phyloP scores from a whole-genome alignment of 2,888 invertebrate species.

The Dromius quadrimaculatus region DNA sequence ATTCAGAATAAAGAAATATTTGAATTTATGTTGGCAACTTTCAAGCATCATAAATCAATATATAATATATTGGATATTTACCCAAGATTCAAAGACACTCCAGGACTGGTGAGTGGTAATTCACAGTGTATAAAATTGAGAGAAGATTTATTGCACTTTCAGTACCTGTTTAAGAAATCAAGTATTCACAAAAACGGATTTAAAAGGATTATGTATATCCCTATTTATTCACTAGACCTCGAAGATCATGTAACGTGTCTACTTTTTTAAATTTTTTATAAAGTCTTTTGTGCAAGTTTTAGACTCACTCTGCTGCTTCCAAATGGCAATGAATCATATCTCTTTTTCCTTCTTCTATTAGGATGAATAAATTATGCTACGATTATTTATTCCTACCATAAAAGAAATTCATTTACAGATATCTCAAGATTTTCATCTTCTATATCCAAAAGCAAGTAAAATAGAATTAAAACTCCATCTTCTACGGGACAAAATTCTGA shows the following conservation, averaged over 20 bases:
- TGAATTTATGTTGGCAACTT: background rate
- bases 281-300: too few species aligned
- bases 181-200: too few species aligned
- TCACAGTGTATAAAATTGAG: background rate
- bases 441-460: conserved; percentile 1
- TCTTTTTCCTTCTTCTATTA: background rate
- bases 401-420: background rate
- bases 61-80: conserved; percentile 2
- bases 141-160: too few species aligned
- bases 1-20: background rate
- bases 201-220: too few species aligned
- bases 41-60: background rate
- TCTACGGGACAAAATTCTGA: background rate
- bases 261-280: too few species aligned
- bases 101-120: background rate
- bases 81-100: conserved; percentile 1
- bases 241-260: too few species aligned
- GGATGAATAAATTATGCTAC: background rate
- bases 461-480: background rate
- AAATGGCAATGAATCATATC: too few species aligned
- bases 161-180: too few species aligned
- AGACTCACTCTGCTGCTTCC: background rate
- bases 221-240: too few species aligned
- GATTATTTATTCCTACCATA: background rate
- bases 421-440: background rate